Evolutionary conservation across 2,888 invertebrate species (phyloP), one percentile per base, ranked within the genome.

Genomic region (Papilio demoleus): DNA sequence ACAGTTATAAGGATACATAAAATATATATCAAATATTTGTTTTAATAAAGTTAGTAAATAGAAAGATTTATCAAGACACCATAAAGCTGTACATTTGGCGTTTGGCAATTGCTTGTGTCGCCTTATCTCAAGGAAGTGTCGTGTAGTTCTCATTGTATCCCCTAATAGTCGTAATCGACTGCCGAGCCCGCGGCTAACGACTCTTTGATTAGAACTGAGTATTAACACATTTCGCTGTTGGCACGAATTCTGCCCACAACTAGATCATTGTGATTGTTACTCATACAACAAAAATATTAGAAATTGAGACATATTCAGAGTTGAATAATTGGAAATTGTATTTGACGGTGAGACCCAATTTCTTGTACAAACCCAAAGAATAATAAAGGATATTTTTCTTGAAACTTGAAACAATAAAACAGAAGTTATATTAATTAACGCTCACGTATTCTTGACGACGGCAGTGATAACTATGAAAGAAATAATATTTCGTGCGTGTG

Each of bases 141-240:
- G 80, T 77, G 73, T 80, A 80, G 80, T 82, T 79, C 74, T 81
- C 81, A 86, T 85, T 86, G 77, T 79, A 75, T 73, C 77, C 81
- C 78, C 74, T 84, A 84, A 85, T 81, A 84, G 84, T 81, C 79
- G 83, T 86, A 89, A 88, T 88, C 84, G 85, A 85, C 80, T 82
- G 73, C 73, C 75, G 73, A 73, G 74, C 75, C 69, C 71, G 71
- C 70, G 74, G 68, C 74, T 76, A 75, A 73, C 71, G 72, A 74
- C 70, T 68, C 68, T 76, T 79, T 75, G 77, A 79, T 78, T 78
- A 78, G 75, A 73, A 75, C 72, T 76, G 72, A 73, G 78, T 81
- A 80, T 81, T 78, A 81, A 83, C 84, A 84, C 81, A 68, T 71
- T 74, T 73, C 70, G 73, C 73, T 74, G 67, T 71, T 75, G 72